Evolutionary conservation across 2,888 invertebrate genomes (phyloP), one percentile per base, ranked within the genome.

Genomic region (Catocala sponsa): DNA sequence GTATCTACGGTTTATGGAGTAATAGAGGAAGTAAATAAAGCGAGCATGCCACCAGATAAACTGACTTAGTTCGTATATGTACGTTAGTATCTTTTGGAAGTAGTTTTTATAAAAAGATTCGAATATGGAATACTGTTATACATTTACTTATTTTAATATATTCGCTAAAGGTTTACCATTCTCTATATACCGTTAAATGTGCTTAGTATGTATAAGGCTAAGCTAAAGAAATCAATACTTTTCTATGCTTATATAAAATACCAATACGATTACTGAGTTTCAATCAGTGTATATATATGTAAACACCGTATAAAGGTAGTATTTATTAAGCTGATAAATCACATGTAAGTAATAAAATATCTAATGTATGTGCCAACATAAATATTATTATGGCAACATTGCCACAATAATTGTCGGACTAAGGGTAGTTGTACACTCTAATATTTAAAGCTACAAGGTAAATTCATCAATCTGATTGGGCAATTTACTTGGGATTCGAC

Each of bases 401-500:
- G 35, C 13, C 9, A 15, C 46, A 15, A 0, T 46, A 46, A 46
- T 46, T 15, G 4, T 32, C 47, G 10, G 25, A 47, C 4, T 47
- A 25, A 10, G 13, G 47, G 4, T 38, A 38, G 9, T 38, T 38
- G 7, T 38, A 38, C 9, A 7, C 9, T 38, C 35, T 7, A 38
- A 38, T 25, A 25, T 38, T 38, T 7, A 38, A 38, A 38, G 6
- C 35, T 38, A 6, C 2, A 38, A 38, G 35, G 7, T 25, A 25
- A 33, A 48, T 25, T 33, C 48, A 33, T 33, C 11, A 48, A 48
- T 48, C 33, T 48, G 48, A 48, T 48, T 48, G 48, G 33, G n/a
- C 48, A 33, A 48, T 48, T 48, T 48, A 48, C 32, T 33, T 32
- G 48, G 33, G 7, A 33, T 15, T 46, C 15, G 13, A 25, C 15